Evolutionary conservation across 2,113 vertebrate species (phyloP).

Genomic region (Anoura caudifer): DNA sequence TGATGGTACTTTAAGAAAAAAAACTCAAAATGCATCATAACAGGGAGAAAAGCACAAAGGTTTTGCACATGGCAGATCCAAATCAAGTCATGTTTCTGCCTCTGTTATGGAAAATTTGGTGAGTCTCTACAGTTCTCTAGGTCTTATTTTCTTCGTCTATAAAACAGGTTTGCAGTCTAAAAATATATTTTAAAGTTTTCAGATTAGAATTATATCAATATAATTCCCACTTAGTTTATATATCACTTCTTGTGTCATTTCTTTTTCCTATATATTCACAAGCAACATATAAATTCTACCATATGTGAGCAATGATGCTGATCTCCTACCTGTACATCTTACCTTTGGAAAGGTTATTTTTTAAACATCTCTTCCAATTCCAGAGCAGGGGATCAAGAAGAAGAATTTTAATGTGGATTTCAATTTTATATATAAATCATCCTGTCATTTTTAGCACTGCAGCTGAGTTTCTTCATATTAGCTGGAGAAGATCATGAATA

Average conservation of each 20-base stretch:
- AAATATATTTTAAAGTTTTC: not conserved
- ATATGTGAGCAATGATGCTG: not conserved
- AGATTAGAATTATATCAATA: not conserved
- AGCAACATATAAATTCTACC: not conserved
- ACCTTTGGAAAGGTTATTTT: not conserved
- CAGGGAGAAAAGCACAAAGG: not conserved
- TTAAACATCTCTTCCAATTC: not conserved
- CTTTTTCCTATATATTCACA: not conserved
- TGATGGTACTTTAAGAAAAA: not conserved
- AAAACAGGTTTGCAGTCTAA: not conserved
- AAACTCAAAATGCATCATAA: rapidly evolving
- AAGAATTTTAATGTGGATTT: slow-evolving; percentile 53
- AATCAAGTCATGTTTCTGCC: not conserved
- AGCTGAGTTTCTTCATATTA: slow-evolving; percentile 57
- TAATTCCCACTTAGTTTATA: not conserved
- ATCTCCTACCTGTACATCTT: not conserved
- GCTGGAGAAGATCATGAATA: slow-evolving; percentile 74
- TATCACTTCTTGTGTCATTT: not conserved
- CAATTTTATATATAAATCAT: slow-evolving; percentile 63
- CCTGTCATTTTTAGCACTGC: slow-evolving; percentile 52
- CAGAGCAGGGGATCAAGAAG: slow-evolving; percentile 45
- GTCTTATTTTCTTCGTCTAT: not conserved
- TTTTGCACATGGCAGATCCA: too few species aligned
- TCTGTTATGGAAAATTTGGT: not conserved
- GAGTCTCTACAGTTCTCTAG: not conserved